Conservation (phyloP, 2,113 vertebrate species). For the Falco punctatus region DNA sequence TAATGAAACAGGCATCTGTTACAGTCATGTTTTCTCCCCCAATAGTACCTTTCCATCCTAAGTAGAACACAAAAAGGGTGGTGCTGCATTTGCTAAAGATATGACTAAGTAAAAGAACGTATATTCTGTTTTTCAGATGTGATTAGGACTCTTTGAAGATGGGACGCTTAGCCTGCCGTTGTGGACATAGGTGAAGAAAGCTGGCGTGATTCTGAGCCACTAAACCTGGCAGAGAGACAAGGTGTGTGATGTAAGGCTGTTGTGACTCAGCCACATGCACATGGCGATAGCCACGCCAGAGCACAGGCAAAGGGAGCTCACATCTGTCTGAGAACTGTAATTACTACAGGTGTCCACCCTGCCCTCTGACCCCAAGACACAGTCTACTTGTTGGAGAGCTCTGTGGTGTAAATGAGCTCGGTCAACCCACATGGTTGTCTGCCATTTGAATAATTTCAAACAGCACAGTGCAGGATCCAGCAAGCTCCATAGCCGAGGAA, state of each 20-base stretch:
- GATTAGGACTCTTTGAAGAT: too few species aligned
- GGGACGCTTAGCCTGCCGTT: not conserved
- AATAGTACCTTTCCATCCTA: not conserved
- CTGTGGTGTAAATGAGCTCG: not conserved
- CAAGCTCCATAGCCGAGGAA: not conserved
- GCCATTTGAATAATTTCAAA: not conserved
- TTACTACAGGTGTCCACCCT: not conserved
- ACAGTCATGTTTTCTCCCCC: not conserved
- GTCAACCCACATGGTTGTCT: not conserved
- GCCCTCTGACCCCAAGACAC: rapidly evolving
- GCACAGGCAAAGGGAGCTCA: not conserved
- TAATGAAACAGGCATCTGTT: not conserved
- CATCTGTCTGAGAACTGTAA: not conserved
- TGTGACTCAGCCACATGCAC: rapidly evolving
- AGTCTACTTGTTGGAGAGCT: not conserved
- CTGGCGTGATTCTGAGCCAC: not conserved
- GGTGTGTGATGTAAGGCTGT: not conserved
- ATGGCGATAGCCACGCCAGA: not conserved
- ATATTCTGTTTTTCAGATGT: not conserved
- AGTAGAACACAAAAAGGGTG: not conserved
- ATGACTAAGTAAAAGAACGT: not conserved
- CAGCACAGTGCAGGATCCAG: not conserved
- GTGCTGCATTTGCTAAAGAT: not conserved
- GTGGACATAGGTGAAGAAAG: not conserved
- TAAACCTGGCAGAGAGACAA: not conserved